These are phyloP conservation scores for Pristionchus maxplancki DNA, from an alignment of 2,888 invertebrate species.

Conservation along the genomic window DNA sequence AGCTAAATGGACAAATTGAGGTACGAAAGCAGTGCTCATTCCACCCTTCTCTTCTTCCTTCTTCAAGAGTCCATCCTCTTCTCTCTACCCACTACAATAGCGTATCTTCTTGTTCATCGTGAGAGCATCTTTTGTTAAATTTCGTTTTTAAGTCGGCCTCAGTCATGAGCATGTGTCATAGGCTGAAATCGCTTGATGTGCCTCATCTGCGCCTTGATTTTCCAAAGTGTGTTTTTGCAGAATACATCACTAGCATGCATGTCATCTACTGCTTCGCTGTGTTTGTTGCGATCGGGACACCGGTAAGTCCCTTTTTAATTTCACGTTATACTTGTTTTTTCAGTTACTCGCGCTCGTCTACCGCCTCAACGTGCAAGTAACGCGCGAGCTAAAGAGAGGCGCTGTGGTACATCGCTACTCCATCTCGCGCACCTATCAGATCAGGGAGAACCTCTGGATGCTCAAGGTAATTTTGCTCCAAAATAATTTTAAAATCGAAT, in stretches of 20 bases:
- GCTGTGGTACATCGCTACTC: not conserved
- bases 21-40: conserved; percentile 1
- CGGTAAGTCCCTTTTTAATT: not conserved
- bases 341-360: not conserved
- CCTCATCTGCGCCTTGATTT: no score
- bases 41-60: not conserved
- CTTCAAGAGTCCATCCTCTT: not conserved
- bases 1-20: not conserved
- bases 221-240: not conserved
- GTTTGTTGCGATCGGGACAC: not conserved
- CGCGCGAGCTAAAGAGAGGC: not conserved
- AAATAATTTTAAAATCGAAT: not conserved
- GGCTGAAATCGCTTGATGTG: no score
- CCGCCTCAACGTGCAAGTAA: not conserved
- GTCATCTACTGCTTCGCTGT: not conserved
- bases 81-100: not conserved
- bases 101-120: not conserved
- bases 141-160: no score
- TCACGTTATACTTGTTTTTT: no score
- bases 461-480: not conserved
- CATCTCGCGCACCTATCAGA: not conserved
- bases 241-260: not conserved
- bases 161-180: no score
- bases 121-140: no score
- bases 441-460: not conserved